Evolutionary conservation across 2,888 invertebrate genomes (phyloP), one percentile per base, ranked within the genome.

Genomic region (Macaria notata): DNA sequence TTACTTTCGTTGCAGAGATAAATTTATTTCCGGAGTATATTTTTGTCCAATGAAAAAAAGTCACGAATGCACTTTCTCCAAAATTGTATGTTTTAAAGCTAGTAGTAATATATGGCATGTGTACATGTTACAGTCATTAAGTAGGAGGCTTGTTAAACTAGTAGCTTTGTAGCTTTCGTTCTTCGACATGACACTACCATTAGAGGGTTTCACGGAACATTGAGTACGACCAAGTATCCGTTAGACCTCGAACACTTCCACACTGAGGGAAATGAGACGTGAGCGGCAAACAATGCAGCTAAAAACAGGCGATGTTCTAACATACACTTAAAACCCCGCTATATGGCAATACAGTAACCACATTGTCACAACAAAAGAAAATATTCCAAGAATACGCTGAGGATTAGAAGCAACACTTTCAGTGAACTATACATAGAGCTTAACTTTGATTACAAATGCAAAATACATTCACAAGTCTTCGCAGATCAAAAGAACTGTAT

Each of bases 111-210:
- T n/a, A 61, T 61, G 61, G 64, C 31, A 56, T 56, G 60, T 65
- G 62, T 64, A 76, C 75, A 76, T 71, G 77, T 64, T 66, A 74
- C 70, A 72, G 77, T 73, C 70, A 75, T 73, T 72, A 68, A 60
- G 45, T 9, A 46, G 43, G n/a, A 56, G 30, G 45, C n/a, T n/a
- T 31, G 4, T 5, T 38, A 30, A 31, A 31, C 9, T 43, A 41
- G 50, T 45, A 54, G 59, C 47, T 59, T 54, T 59, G 50, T 45
- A 54, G 59, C 47, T 59, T 54, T 59, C 58, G 41, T 59, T 61
- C 56, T 66, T 57, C 7, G 66, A 79, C 78, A 77, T 64, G 76
- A 71, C 59, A 70, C 58, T 53, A 66, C 64, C 77, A 79, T 77
- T 77, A 78, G 74, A 61, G 63, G 63, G 68, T 69, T 73, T 70